Conservation (phyloP, 2,113 vertebrate species). For the Rissa tridactyla region DNA sequence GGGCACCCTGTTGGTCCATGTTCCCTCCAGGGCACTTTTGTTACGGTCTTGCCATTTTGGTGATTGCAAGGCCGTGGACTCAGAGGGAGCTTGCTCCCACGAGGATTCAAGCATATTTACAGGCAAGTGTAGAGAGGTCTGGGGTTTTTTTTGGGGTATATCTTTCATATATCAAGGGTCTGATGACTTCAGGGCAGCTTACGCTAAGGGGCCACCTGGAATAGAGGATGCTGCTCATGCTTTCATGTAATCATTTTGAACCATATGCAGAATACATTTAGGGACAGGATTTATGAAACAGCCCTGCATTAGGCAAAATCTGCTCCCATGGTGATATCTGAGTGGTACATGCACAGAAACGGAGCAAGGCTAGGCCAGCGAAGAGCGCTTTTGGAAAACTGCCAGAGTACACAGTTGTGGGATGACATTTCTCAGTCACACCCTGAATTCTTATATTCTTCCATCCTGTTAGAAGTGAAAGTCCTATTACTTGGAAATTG, state of each 20-base stretch:
- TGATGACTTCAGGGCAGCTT: background rate
- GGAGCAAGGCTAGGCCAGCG: background rate
- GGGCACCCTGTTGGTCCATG: accelerated
- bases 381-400: background rate
- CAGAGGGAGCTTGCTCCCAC: background rate
- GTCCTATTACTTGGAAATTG: background rate
- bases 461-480: background rate
- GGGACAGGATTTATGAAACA: background rate
- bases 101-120: background rate
- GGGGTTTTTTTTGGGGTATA: accelerated
- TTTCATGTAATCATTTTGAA: background rate
- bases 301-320: background rate
- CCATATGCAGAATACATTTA: background rate
- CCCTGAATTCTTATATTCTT: background rate
- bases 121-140: background rate
- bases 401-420: background rate
- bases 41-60: background rate
- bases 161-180: background rate
- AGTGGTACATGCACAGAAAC: background rate
- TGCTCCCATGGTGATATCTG: background rate
- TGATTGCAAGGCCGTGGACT: background rate
- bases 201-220: background rate
- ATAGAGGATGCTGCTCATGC: background rate
- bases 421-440: background rate
- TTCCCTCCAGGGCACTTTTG: background rate